phyloP scores from a whole-genome alignment of 2,113 vertebrate species.

The Ameiurus melas region DNA sequence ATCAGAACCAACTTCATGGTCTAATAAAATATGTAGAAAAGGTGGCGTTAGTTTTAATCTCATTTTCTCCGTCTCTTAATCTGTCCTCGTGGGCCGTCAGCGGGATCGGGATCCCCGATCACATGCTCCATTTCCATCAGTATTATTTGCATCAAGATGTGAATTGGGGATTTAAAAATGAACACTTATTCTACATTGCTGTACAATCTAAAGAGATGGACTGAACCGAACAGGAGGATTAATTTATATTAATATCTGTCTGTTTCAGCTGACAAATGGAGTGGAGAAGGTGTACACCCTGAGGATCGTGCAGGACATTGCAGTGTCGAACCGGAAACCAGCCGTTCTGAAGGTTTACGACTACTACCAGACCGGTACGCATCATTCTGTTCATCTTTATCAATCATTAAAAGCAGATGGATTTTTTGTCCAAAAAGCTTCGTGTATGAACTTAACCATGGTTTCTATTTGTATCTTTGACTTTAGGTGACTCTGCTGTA shows the following conservation, averaged over 20 bases:
- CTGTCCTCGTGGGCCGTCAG: neutral
- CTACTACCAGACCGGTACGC: no score
- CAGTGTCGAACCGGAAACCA: no score
- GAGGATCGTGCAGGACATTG: slow-evolving; percentile 67
- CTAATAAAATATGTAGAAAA: neutral
- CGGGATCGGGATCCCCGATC: neutral
- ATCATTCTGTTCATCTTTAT: no score
- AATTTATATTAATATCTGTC: neutral
- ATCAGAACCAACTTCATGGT: neutral
- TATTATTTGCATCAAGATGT: neutral
- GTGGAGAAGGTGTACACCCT: slow-evolving; percentile 54
- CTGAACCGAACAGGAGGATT: neutral
- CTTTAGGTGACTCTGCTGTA: slow-evolving; percentile 64
- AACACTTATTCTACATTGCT: neutral
- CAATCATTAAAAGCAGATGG: no score
- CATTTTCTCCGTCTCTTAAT: neutral
- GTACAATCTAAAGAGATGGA: neutral
- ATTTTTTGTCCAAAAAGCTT: no score
- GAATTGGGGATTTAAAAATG: neutral
- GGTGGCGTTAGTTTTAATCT: neutral
- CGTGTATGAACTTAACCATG: no score
- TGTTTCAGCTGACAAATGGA: slow-evolving; percentile 61
- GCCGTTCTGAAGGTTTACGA: no score
- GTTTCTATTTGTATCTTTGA: no score
- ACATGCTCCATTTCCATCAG: neutral